Evolutionary conservation across 2,888 invertebrate species (phyloP).

Genomic region (Synanthedon myopaeformis): DNA sequence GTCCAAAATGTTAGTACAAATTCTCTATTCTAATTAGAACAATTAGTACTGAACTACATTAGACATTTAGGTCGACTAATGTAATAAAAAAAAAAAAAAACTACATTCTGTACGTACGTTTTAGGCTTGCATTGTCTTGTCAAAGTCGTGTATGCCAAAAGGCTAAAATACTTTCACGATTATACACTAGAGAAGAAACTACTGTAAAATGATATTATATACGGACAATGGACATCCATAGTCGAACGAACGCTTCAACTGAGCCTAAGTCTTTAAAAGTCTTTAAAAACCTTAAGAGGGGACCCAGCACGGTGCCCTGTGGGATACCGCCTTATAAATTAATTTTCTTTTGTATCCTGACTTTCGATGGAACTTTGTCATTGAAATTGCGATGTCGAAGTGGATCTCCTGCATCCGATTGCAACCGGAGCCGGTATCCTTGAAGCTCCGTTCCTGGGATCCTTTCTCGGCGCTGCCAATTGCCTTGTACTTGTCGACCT

Average conservation of each 20-base stretch:
- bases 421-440: slow-evolving; percentile 61
- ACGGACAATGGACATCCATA: neutral
- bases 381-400: slow-evolving; percentile 59
- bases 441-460: slow-evolving; percentile 49
- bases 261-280: neutral
- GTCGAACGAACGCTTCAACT: neutral
- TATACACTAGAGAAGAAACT: neutral
- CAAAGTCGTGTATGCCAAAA: neutral
- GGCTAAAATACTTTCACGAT: neutral
- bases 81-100: neutral
- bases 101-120: neutral
- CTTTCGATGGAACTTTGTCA: slow-evolving; percentile 35
- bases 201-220: neutral
- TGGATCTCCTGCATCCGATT: slow-evolving; percentile 54
- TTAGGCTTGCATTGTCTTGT: neutral
- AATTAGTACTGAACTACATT: slow-evolving; percentile 24
- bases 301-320: neutral
- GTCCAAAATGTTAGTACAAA: slow-evolving; percentile 22
- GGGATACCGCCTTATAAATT: slow-evolving; percentile 4
- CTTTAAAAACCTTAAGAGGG: neutral
- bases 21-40: slow-evolving; percentile 25
- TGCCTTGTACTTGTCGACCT: slow-evolving; percentile 69
- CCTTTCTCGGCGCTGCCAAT: slow-evolving; percentile 58
- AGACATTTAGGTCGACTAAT: slow-evolving; percentile 2
- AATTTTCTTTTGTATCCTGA: slow-evolving; percentile 15